Conservation (phyloP, 2,113 vertebrate genomes). For the Irena cyanogastra region DNA sequence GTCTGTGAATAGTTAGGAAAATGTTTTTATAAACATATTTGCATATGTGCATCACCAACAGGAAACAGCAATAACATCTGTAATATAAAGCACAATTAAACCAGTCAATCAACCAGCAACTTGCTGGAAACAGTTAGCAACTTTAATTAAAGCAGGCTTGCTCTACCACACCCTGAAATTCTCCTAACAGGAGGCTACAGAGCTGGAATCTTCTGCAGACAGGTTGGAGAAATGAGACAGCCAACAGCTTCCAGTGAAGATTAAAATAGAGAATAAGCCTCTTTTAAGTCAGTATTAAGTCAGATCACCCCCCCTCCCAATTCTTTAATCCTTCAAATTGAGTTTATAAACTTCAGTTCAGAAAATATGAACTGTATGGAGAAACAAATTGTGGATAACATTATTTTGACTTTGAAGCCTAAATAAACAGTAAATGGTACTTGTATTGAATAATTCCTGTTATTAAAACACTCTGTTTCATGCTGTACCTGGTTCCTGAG, state of each 20-base stretch:
- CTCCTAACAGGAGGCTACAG: background rate
- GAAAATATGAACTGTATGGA: background rate
- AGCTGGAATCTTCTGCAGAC: background rate
- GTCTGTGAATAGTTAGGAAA: background rate
- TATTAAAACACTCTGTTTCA: background rate
- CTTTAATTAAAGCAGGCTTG: background rate
- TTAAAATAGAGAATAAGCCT: slow-evolving; percentile 3
- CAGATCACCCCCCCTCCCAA: background rate
- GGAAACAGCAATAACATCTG: background rate
- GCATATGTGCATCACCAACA: background rate
- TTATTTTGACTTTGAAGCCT: background rate
- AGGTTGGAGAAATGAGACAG: background rate
- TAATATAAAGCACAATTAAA: background rate
- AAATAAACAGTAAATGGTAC: background rate
- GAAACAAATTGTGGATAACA: background rate
- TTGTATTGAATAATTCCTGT: background rate
- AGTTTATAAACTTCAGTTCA: background rate
- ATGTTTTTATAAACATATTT: background rate
- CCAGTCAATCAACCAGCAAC: background rate
- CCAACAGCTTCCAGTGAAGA: background rate
- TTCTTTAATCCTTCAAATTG: background rate
- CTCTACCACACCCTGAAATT: background rate
- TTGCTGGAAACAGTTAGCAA: background rate
- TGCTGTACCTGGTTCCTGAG: slow-evolving; percentile 82
- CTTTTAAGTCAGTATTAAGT: background rate